Evolutionary conservation across 2,113 vertebrate genomes (phyloP).

Genomic region (Lepus americanus): DNA sequence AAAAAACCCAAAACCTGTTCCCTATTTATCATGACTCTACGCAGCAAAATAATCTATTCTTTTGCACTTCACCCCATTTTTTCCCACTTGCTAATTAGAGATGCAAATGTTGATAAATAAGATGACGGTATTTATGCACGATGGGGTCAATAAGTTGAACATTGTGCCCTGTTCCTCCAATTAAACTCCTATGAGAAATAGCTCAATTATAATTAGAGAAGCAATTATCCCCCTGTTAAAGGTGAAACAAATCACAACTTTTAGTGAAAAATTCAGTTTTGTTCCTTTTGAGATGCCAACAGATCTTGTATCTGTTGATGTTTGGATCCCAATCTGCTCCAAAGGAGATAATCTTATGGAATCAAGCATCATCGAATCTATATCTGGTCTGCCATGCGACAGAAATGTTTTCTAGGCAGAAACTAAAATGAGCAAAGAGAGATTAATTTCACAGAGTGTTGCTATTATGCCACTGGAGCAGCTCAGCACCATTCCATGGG

Average conservation of each 20-base stretch:
- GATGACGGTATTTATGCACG: slow-evolving; percentile 77
- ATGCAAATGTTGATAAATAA: slow-evolving; percentile 83
- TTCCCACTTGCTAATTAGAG: slow-evolving; percentile 78
- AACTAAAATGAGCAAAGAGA: slow-evolving; percentile 80
- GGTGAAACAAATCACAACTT: slow-evolving; percentile 82
- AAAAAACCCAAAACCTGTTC: no score
- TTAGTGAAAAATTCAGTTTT: slow-evolving; percentile 83
- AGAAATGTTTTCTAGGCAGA: slow-evolving; percentile 71
- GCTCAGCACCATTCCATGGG: neutral
- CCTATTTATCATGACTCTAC: slow-evolving; percentile 52
- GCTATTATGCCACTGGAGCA: neutral
- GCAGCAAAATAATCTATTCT: slow-evolving; percentile 34
- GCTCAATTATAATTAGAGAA: slow-evolving; percentile 86
- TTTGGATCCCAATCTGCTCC: slow-evolving; percentile 80
- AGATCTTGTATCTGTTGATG: slow-evolving; percentile 80
- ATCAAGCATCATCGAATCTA: slow-evolving; percentile 50
- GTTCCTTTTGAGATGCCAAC: slow-evolving; percentile 79
- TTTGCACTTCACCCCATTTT: slow-evolving; percentile 64
- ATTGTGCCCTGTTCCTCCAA: slow-evolving; percentile 78
- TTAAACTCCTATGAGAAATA: slow-evolving; percentile 84
- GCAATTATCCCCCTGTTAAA: slow-evolving; percentile 86
- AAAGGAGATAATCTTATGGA: slow-evolving; percentile 80
- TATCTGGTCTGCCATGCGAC: slow-evolving; percentile 60
- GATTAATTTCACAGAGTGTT: slow-evolving; percentile 81
- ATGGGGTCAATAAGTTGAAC: slow-evolving; percentile 81